Percentiles rank a stretch among this genome's conserved stretches.
Conservation (phyloP, 2,888 invertebrate genomes). For the Erebia palarica region DNA sequence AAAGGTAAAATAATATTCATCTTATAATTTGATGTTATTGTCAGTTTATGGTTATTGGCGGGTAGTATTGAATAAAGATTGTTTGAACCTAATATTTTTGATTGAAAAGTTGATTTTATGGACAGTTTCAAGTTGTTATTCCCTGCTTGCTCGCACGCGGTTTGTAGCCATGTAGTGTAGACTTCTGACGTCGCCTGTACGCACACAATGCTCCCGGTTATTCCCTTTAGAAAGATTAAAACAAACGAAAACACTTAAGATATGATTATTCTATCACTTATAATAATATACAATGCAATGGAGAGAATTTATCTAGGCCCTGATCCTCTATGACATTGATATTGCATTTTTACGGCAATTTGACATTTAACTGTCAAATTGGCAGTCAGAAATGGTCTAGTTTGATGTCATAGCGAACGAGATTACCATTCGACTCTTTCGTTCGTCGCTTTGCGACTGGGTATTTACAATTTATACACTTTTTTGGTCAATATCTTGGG, state of each 20-base stretch:
- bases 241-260: constrained; percentile 70
- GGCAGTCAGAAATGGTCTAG: constrained; percentile 17
- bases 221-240: constrained; percentile 52
- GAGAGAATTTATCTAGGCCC: neutral
- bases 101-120: too few relatives aligned
- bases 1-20: too few relatives aligned
- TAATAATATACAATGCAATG: constrained; percentile 29
- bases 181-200: constrained; percentile 16
- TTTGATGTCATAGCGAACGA: neutral
- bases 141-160: too few relatives aligned
- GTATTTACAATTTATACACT: constrained; percentile 52
- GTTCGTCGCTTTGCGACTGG: constrained; percentile 47
- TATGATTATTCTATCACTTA: constrained; percentile 77
- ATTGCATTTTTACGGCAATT: neutral
- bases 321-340: neutral
- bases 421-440: constrained; percentile 37
- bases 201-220: constrained; percentile 57
- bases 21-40: too few relatives aligned
- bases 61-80: too few relatives aligned
- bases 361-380: neutral
- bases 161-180: too few relatives aligned
- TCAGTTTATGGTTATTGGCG: too few relatives aligned
- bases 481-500: constrained; percentile 76
- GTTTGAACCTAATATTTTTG: too few relatives aligned
- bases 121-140: too few relatives aligned